These are phyloP conservation scores for Drosophila neocordata DNA, from an alignment of 1,140 invertebrate species.

Conservation along the genomic window DNA sequence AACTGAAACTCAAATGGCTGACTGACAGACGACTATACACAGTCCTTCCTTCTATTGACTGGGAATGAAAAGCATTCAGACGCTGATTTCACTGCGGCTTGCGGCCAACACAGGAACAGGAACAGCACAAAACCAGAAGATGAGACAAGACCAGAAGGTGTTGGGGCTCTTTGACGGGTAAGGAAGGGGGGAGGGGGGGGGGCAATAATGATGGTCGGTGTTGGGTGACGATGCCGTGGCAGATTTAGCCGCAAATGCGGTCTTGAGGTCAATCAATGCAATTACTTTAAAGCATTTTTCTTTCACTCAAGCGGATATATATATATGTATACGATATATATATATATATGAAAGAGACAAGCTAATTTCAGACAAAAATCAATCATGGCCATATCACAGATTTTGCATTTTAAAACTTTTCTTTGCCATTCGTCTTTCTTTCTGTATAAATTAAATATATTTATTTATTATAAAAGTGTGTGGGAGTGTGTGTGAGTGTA, in stretches of 20 bases:
- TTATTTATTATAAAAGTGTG: conserved; percentile 10
- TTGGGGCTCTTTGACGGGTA: no score
- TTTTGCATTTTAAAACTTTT: not conserved
- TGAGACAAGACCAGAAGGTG: not conserved
- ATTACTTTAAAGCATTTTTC: conserved; percentile 58
- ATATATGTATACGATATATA: no score
- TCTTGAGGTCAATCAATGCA: conserved; percentile 70
- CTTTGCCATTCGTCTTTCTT: not conserved
- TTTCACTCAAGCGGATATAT: not conserved
- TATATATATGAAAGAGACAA: not conserved
- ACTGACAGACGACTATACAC: conserved; percentile 5
- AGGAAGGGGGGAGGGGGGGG: conserved; percentile 5
- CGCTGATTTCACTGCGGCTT: conserved; percentile 70
- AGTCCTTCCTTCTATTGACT: conserved; percentile 30
- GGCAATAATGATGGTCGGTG: not conserved
- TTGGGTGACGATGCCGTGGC: not conserved
- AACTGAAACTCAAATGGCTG: conserved; percentile 8
- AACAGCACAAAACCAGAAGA: not conserved
- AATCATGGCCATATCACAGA: conserved; percentile 17
- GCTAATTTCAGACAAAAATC: conserved; percentile 40
- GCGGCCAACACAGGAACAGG: conserved; percentile 12
- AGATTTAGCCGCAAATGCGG: conserved; percentile 54
- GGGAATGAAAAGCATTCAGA: conserved; percentile 36
- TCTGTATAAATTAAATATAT: conserved; percentile 5
- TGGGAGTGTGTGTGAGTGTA: not conserved